These are phyloP conservation scores for Brachymystax lenok DNA, from an alignment of 2,797 vertebrate species.

Conservation along the genomic window DNA sequence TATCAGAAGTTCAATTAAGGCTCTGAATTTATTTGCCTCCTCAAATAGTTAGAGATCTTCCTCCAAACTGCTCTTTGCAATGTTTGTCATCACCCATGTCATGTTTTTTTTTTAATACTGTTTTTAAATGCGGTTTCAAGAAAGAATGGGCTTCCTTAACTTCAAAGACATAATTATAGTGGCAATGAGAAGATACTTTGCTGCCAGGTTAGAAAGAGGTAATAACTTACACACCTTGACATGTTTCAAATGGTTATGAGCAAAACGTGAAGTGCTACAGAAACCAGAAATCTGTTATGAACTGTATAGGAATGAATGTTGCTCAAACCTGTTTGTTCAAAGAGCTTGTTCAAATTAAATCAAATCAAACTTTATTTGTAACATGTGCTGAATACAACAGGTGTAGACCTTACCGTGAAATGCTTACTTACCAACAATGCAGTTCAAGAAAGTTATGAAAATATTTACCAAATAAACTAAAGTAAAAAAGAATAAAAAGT, in stretches of 20 bases:
- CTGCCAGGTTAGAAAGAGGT: constrained; percentile 64
- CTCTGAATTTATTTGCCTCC: background rate
- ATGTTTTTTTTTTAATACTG: constrained; percentile 37
- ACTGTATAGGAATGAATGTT: constrained; percentile 34
- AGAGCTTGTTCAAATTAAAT: background rate
- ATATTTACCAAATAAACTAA: too few relatives aligned
- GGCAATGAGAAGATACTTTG: constrained; percentile 55
- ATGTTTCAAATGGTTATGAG: constrained; percentile 66
- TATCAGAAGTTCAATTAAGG: background rate
- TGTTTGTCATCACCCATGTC: constrained; percentile 45
- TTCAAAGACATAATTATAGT: constrained; percentile 76
- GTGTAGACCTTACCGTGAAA: too few relatives aligned
- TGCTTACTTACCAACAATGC: too few relatives aligned
- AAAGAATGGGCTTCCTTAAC: constrained; percentile 59
- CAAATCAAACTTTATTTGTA: too few relatives aligned
- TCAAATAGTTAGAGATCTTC: background rate
- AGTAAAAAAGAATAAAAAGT: too few relatives aligned
- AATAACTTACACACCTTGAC: constrained; percentile 65
- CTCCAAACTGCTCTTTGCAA: constrained; percentile 14
- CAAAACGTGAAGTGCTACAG: constrained; percentile 40
- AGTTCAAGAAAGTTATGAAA: too few relatives aligned
- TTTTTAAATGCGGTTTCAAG: constrained; percentile 50
- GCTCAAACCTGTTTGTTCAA: constrained; percentile 11
- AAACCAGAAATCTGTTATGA: constrained; percentile 41
- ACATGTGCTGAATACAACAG: too few relatives aligned